Evolutionary conservation across 2,888 invertebrate species (phyloP).

Genomic region (Incurvaria masculella): DNA sequence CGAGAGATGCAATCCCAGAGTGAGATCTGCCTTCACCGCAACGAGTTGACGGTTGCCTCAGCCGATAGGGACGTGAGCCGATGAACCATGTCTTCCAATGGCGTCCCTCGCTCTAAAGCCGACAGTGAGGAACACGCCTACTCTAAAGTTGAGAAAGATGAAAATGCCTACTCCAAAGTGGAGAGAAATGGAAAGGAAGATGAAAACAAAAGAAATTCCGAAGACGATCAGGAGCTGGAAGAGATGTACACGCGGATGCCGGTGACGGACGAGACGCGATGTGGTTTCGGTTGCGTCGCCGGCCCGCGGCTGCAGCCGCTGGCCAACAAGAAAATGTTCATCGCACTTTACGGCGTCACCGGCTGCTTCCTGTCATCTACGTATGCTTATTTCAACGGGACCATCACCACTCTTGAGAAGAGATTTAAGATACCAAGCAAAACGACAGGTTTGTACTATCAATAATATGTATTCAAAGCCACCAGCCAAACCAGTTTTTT

Average conservation of each 20-base stretch:
- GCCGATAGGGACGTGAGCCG: background rate
- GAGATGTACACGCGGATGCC: constrained; percentile 45
- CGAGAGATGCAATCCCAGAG: background rate
- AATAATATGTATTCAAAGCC: constrained; percentile 5
- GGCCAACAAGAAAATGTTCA: constrained; percentile 57
- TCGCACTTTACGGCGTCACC: constrained; percentile 63
- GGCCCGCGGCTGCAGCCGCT: constrained; percentile 58
- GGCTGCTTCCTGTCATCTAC: constrained; percentile 68
- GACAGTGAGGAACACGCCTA: no score
- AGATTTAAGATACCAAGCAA: constrained; percentile 69
- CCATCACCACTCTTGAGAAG: constrained; percentile 70
- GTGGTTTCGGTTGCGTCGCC: constrained; percentile 60
- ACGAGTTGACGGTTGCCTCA: background rate
- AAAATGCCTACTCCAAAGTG: no score
- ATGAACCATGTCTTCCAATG: background rate
- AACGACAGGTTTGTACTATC: constrained; percentile 54
- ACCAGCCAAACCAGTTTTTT: no score
- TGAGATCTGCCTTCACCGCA: background rate
- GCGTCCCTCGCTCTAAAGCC: no score
- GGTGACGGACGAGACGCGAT: constrained; percentile 60
- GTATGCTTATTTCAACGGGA: constrained; percentile 70
- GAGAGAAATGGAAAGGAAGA: constrained; percentile 9
- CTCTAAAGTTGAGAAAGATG: no score
- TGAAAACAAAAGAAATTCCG: constrained; percentile 18
- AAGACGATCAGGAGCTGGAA: constrained; percentile 24